Conservation (phyloP, 2,113 vertebrate species). For the Pholis gunnellus region DNA sequence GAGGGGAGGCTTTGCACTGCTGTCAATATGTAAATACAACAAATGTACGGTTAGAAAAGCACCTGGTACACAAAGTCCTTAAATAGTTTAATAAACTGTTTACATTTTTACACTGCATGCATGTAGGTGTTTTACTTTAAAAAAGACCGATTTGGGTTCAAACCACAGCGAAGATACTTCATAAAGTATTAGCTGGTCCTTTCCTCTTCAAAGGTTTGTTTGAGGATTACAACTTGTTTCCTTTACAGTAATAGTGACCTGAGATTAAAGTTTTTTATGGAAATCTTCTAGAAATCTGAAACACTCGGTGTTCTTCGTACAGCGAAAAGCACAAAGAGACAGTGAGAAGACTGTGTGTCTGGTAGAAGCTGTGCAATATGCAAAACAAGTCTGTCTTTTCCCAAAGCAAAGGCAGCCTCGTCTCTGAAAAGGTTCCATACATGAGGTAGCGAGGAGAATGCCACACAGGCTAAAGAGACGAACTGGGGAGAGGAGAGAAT, state of each 20-base stretch:
- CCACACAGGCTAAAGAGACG: conserved; percentile 64
- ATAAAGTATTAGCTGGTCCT: neutral
- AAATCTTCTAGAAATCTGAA: neutral
- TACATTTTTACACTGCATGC: neutral
- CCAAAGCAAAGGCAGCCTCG: conserved; percentile 43
- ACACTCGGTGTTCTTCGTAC: neutral
- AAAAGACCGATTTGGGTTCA: neutral
- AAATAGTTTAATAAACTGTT: neutral
- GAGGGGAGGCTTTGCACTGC: neutral
- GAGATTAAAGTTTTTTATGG: neutral
- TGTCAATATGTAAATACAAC: neutral
- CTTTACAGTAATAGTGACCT: neutral
- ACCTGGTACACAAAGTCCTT: neutral
- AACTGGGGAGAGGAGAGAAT: conserved; percentile 71
- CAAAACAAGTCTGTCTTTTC: conserved; percentile 41
- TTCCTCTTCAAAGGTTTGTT: neutral
- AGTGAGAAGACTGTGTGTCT: conserved; percentile 16
- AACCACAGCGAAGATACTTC: neutral
- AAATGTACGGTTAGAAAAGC: neutral
- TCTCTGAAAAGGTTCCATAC: conserved; percentile 75
- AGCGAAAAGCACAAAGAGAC: conserved; percentile 24
- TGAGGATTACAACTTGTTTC: neutral
- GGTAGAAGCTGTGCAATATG: conserved; percentile 31
- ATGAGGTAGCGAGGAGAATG: conserved; percentile 76
- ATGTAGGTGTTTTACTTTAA: neutral